Evolutionary conservation across 1,140 invertebrate species (phyloP), one percentile per base, ranked within the genome.

Genomic region (Hylyphantes graminicola): DNA sequence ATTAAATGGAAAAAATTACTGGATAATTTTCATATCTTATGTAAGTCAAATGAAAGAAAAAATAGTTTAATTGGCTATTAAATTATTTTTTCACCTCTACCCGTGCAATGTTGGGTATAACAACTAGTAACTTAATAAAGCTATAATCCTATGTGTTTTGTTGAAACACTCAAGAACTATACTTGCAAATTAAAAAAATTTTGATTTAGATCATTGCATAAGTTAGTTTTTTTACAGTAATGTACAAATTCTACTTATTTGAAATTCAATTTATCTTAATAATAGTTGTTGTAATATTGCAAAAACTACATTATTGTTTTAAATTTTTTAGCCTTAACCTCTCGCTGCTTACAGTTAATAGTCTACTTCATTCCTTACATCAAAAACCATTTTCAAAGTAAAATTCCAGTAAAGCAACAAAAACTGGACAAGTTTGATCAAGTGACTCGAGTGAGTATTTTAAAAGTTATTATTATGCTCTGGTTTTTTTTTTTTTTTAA

Each of bases 301-400:
- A 61, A 61, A 15, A 17, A 61, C 6, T 61, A 15, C n/a, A n/a
- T 61, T 61, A 61, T 61, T 72, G 21, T 17, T 67, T 67, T 67
- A 7, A 21, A 35, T 68, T 82, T 88, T 88, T 51, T 87, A 91
- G 97, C 96, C 10, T 90, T 99, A 84, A 95, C 97, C 0, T 96
- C 95, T 10, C 92, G 98, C 85, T 97, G 92, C 78, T 94, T 90
- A 89, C 97, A 88, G 93, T 87, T 93, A 13, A 92, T 98, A 64
- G 88, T 90, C 7, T 85, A 87, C 76, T 91, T 91, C 86, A 89
- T 93, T 86, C 92, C 92, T n/a, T 84, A 87, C 64, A 88, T 92
- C 7, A 88, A 89, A 79, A 80, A 86, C 15, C 90, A 92, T 87
- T 92, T 93, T 87, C 87, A 89, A 77, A 81, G 86, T 21, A 87